Evolutionary conservation across 2,113 vertebrate species (phyloP).

Genomic region (Bubo blakistoni): DNA sequence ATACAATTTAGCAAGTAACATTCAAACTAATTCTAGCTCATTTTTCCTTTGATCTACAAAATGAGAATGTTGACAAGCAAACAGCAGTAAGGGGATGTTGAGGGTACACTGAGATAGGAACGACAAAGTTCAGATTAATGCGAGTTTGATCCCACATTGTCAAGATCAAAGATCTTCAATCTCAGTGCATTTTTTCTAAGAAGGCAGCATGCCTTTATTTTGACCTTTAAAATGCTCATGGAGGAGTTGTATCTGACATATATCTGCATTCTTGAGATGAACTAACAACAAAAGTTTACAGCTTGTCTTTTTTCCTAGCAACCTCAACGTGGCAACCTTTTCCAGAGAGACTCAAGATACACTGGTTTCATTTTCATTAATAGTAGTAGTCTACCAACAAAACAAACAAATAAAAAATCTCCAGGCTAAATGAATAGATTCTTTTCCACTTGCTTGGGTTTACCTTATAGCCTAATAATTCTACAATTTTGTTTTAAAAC

Average conservation of each 20-base stretch:
- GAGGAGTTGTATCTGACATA: background rate
- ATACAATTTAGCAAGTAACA: background rate
- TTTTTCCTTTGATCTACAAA: conserved; percentile 17
- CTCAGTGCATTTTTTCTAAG: background rate
- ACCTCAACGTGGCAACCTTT: background rate
- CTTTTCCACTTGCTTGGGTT: background rate
- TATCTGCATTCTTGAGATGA: background rate
- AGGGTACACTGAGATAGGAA: background rate
- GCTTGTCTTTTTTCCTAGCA: background rate
- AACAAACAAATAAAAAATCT: background rate
- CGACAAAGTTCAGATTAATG: background rate
- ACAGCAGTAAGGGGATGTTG: background rate
- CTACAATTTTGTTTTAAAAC: background rate
- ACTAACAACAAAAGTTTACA: background rate
- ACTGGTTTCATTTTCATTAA: background rate
- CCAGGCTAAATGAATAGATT: background rate
- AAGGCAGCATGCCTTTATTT: background rate
- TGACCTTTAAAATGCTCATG: background rate
- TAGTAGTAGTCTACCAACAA: background rate
- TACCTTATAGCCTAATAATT: background rate
- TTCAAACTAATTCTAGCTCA: background rate
- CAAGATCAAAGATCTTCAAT: background rate
- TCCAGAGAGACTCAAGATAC: background rate
- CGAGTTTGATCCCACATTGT: background rate
- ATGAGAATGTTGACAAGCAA: background rate